Percentiles rank a stretch among this genome's conserved stretches.
These are phyloP conservation scores for Nettapus auritus DNA, from an alignment of 2,113 vertebrate genomes.

Conservation along the genomic window DNA sequence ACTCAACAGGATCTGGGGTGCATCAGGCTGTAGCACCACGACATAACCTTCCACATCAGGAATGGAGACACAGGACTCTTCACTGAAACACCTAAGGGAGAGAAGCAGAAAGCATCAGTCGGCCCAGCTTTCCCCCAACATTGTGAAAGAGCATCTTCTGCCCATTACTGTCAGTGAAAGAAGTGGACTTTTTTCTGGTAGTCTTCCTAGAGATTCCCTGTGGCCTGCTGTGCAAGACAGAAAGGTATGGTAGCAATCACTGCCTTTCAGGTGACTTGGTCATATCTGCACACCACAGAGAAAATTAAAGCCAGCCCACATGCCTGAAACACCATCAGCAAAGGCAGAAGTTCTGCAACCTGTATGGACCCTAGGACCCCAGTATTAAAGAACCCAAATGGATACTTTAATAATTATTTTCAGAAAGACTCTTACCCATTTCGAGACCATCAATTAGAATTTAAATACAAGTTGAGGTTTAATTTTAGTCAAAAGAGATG, in stretches of 20 bases:
- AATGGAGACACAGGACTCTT: constrained; percentile 94
- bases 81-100: constrained; percentile 90
- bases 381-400: neutral
- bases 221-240: neutral
- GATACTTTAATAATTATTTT: neutral
- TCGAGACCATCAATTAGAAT: neutral
- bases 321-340: neutral
- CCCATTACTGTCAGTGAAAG: neutral
- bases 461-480: neutral
- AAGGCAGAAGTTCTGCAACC: neutral
- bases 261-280: neutral
- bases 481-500: neutral
- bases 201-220: neutral
- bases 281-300: neutral
- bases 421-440: neutral
- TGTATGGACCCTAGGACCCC: neutral
- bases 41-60: constrained; percentile 94
- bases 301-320: neutral
- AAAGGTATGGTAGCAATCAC: neutral
- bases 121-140: neutral
- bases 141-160: neutral
- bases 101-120: neutral
- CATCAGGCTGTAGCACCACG: constrained; percentile 95
- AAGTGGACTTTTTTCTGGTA: neutral
- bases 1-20: constrained; percentile 93